Conservation (phyloP, 2,113 vertebrate species). For the Oreotragus oreotragus region DNA sequence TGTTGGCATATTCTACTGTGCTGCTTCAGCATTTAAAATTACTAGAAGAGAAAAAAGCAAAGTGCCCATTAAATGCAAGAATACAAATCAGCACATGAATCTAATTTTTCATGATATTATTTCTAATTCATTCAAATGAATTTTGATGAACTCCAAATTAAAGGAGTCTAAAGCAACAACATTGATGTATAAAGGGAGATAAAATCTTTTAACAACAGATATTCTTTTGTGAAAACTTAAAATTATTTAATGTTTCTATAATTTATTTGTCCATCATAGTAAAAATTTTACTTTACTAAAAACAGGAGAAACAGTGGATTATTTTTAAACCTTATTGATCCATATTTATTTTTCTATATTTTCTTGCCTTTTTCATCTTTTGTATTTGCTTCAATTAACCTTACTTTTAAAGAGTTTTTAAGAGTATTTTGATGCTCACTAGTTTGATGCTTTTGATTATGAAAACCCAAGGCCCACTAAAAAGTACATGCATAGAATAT, state of each 20-base stretch:
- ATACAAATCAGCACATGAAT: constrained; percentile 39
- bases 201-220: not conserved
- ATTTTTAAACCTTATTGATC: not conserved
- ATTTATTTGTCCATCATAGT: not conserved
- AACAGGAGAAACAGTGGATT: not conserved
- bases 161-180: not conserved
- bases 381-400: not conserved
- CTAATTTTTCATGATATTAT: constrained; percentile 39
- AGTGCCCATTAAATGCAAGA: constrained; percentile 46
- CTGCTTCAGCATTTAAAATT: constrained; percentile 60
- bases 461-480: not conserved
- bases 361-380: not conserved
- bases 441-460: not conserved
- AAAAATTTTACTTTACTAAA: not conserved
- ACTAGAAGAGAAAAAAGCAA: constrained; percentile 44
- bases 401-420: not conserved
- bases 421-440: not conserved
- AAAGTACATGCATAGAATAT: not conserved
- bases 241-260: not conserved
- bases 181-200: not conserved
- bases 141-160: constrained; percentile 32
- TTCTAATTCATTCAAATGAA: constrained; percentile 42
- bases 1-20: constrained; percentile 1
- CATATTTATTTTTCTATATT: not conserved
- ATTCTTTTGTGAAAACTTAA: not conserved